These are phyloP conservation scores for Elephas maximus DNA, from an alignment of 2,113 vertebrate genomes.

Conservation along the genomic window DNA sequence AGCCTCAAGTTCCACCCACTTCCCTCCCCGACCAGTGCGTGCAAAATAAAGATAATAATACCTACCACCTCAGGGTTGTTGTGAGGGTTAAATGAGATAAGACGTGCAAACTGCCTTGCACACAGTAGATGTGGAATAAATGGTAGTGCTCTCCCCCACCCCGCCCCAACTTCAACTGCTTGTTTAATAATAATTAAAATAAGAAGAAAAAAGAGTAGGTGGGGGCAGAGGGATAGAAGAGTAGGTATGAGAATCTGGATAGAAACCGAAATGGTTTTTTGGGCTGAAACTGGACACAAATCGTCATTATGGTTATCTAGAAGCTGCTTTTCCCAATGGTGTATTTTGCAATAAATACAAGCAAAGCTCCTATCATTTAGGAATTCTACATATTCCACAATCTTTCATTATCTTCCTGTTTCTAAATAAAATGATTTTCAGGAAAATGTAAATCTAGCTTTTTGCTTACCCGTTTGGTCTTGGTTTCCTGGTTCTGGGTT, in stretches of 20 bases:
- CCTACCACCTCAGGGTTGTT: not conserved
- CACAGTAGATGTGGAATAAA: not conserved
- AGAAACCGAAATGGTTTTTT: not conserved
- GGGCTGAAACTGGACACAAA: slow-evolving; percentile 22
- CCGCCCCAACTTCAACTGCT: not conserved
- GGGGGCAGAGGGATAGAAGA: not conserved
- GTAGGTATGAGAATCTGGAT: not conserved
- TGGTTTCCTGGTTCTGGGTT: slow-evolving; percentile 58
- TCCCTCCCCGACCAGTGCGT: not conserved
- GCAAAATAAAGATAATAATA: not conserved
- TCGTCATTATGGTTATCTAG: not conserved
- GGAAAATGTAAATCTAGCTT: not conserved
- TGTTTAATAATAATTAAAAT: not conserved
- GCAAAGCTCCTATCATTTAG: not conserved
- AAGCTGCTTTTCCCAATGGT: not conserved
- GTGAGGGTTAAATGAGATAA: not conserved
- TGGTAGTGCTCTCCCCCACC: no score
- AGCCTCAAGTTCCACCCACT: not conserved
- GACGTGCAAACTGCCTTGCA: not conserved
- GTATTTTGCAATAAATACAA: not conserved
- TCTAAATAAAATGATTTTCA: slow-evolving; percentile 32
- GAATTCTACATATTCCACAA: not conserved
- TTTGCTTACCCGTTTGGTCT: slow-evolving; percentile 86
- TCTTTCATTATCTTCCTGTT: not conserved
- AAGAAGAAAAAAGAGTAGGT: not conserved